Evolutionary conservation across 2,888 invertebrate genomes (phyloP), one percentile per base, ranked within the genome.

Genomic region (Cacoxenus indagator): DNA sequence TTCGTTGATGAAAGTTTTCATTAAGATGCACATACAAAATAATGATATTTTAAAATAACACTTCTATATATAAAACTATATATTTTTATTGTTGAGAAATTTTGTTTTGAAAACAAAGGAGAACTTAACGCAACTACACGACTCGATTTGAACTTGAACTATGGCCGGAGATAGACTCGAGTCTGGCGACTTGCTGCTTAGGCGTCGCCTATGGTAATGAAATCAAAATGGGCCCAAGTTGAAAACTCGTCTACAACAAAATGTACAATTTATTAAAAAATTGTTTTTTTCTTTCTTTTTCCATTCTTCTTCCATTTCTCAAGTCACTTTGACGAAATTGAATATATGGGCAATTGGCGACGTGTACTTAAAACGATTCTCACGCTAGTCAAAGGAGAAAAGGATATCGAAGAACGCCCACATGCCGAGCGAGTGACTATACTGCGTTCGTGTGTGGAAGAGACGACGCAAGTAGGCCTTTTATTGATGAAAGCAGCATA

Each of bases 121-220:
- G 37, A 37, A 37, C 37, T 37, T 37, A 14, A 14, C 37, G 14
- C 37, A 37, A 37, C 9, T 37, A 14, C 54, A 22, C 17, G 26
- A 14, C 17, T 22, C 19, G 59, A 31, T 59, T n/a, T 59, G n/a
- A 29, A 26, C n/a, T 45, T 46, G 64, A 27, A 64, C 24, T 3
- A 29, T 27, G 29, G 6, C 2, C 48, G 26, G 26, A 29, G 48
- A 27, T 45, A 26, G 45, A 29, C 29, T 55, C 55, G n/a, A 24
- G 26, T 54, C 54, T n/a, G 51, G 54, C 14, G 14, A 83, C 82
- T 82, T 77, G 71, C 71, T 75, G 73, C 75, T 68, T 71, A 72
- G 70, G 73, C 78, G 78, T 72, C 74, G 68, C 67, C 57, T 57
- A 73, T 72, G 75, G 67, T 77, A 82, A 82, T 83, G 82, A 77